Percentiles rank a stretch among this genome's conserved stretches.
These are phyloP conservation scores for Vollenhovia emeryi DNA, from an alignment of 1,140 invertebrate species.

Conservation along the genomic window DNA sequence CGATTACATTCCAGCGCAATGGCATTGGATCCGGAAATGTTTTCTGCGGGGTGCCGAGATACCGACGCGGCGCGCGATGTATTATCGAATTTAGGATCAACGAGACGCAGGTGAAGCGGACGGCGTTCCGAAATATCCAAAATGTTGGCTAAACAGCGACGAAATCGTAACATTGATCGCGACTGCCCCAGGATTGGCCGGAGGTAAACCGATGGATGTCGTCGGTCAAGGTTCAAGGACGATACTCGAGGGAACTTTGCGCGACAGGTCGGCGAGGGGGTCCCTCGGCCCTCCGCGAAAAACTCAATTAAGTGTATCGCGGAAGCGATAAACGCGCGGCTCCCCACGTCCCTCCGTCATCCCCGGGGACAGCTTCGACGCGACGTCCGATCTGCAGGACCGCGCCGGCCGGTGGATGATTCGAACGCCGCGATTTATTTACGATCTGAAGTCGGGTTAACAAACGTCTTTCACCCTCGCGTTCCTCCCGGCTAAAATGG, in stretches of 20 bases:
- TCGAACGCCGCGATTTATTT: constrained; percentile 68
- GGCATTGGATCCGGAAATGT: neutral
- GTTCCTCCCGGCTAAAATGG: constrained; percentile 61
- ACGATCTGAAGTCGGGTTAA: constrained; percentile 47
- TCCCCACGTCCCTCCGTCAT: too few species aligned
- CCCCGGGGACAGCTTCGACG: constrained; percentile 34
- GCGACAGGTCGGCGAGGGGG: neutral
- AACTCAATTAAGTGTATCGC: constrained; percentile 15
- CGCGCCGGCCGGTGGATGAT: too few species aligned
- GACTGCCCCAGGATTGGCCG: neutral
- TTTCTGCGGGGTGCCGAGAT: neutral
- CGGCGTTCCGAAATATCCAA: neutral
- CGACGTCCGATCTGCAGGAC: constrained; percentile 62
- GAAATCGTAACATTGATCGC: constrained; percentile 29
- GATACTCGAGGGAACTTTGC: constrained; percentile 58
- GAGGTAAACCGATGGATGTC: neutral
- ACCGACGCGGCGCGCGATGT: too few species aligned
- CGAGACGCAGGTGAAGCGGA: neutral
- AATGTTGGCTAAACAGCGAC: neutral
- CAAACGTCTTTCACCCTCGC: constrained; percentile 64
- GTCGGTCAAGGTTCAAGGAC: constrained; percentile 66
- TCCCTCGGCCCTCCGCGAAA: neutral
- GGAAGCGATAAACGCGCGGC: neutral
- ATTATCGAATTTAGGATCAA: constrained; percentile 12
- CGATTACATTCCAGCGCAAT: neutral